Percentiles rank a stretch among this genome's conserved stretches.
Conservation (phyloP, 2,113 vertebrate species). For the Chionodraco myersi region DNA sequence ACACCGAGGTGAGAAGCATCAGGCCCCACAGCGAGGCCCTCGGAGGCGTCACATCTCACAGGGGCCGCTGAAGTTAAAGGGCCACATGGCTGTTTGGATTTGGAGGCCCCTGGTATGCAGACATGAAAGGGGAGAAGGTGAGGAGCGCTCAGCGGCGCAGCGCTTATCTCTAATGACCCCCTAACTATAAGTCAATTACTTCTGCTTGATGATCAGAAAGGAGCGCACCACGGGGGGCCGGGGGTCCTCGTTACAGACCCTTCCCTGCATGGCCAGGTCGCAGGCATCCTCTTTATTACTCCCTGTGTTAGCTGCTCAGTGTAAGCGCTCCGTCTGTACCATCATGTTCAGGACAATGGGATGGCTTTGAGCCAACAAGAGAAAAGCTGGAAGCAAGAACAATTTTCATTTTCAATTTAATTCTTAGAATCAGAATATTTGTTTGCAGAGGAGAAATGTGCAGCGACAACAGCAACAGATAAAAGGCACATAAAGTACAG, state of each 20-base stretch:
- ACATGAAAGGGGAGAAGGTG: constrained; percentile 81
- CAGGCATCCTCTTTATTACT: background rate
- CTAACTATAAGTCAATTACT: constrained; percentile 85
- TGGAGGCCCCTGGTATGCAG: constrained; percentile 56
- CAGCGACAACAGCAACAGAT: too few relatives aligned
- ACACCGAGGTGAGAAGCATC: constrained; percentile 38
- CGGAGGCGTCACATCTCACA: constrained; percentile 46
- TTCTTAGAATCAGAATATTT: too few relatives aligned
- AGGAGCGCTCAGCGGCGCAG: constrained; percentile 61
- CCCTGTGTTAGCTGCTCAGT: background rate
- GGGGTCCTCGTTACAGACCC: constrained; percentile 77
- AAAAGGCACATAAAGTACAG: too few relatives aligned
- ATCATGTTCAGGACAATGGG: background rate
- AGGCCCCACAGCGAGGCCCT: background rate
- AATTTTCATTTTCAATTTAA: too few relatives aligned
- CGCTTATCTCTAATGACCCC: constrained; percentile 82
- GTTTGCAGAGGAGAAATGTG: too few relatives aligned
- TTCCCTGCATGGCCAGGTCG: constrained; percentile 31
- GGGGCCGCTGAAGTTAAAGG: background rate
- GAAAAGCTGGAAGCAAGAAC: too few relatives aligned
- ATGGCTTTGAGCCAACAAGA: background rate
- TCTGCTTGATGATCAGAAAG: constrained; percentile 84
- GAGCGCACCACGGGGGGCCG: constrained; percentile 68
- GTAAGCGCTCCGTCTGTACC: background rate
- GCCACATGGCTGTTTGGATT: constrained; percentile 13